These are phyloP conservation scores for Cinclus cinclus DNA, from an alignment of 2,113 vertebrate genomes.

Conservation along the genomic window DNA sequence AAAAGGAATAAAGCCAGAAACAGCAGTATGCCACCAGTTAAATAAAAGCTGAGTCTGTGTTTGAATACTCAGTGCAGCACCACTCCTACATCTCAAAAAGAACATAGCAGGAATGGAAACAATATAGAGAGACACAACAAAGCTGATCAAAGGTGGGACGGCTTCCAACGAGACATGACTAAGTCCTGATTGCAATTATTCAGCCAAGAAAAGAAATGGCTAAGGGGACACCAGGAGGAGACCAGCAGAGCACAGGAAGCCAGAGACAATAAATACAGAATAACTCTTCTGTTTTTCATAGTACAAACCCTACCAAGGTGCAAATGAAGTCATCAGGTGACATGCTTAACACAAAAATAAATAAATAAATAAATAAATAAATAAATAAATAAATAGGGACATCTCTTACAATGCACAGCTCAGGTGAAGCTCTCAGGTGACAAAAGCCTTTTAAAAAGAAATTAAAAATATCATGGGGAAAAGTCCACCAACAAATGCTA, in stretches of 20 bases:
- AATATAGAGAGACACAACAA: neutral
- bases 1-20: neutral
- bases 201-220: neutral
- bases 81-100: neutral
- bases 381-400: neutral
- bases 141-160: neutral
- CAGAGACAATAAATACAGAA: neutral
- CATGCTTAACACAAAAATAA: neutral
- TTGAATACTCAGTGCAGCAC: neutral
- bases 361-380: no score
- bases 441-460: neutral
- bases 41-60: neutral
- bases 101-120: neutral
- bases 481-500: neutral
- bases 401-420: neutral
- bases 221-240: neutral
- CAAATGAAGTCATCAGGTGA: neutral
- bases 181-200: neutral
- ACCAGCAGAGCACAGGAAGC: neutral
- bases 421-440: neutral
- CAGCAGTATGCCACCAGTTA: neutral
- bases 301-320: neutral
- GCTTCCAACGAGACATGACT: neutral
- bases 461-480: neutral
- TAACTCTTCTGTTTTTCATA: neutral